Evolutionary conservation across 2,113 vertebrate genomes (phyloP).

Genomic region (Chionodraco myersi): DNA sequence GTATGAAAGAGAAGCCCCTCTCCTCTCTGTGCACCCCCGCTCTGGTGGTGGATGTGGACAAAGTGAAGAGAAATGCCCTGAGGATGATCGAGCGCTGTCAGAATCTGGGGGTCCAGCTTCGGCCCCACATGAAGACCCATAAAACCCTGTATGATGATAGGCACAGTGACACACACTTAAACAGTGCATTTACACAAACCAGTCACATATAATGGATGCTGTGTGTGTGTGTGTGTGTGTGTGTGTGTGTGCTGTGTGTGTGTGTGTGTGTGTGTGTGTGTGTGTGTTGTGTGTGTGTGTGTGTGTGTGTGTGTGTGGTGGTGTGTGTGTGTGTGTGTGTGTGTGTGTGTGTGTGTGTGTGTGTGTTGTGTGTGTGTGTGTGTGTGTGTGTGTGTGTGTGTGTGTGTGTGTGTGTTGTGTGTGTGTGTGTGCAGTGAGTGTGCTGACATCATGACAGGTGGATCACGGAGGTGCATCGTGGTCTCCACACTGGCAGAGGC

Average conservation of each 20-base stretch:
- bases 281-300: too few relatives aligned
- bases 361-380: too few relatives aligned
- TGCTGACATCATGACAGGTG: slow-evolving; percentile 85
- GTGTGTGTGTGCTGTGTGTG: too few relatives aligned
- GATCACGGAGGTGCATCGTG: slow-evolving; percentile 81
- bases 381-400: too few relatives aligned
- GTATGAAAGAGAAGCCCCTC: slow-evolving; percentile 70
- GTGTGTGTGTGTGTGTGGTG: too few relatives aligned
- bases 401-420: slow-evolving; percentile 22
- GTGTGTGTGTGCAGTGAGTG: slow-evolving; percentile 79
- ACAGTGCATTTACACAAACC: neutral
- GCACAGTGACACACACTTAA: neutral
- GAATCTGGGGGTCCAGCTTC: slow-evolving; percentile 82
- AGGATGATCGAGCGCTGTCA: slow-evolving; percentile 81
- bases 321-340: too few relatives aligned
- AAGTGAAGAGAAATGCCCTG: slow-evolving; percentile 79
- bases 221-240: neutral
- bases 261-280: too few relatives aligned
- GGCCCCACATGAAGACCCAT: slow-evolving; percentile 91
- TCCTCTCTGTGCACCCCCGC: slow-evolving; percentile 82
- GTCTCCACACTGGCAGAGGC: slow-evolving; percentile 89
- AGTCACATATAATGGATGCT: neutral
- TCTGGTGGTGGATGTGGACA: slow-evolving; percentile 81
- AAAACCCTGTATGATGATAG: slow-evolving; percentile 84
- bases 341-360: too few relatives aligned